These are phyloP conservation scores for Paradoxurus hermaphroditus DNA, from an alignment of 2,113 vertebrate genomes.

Conservation along the genomic window DNA sequence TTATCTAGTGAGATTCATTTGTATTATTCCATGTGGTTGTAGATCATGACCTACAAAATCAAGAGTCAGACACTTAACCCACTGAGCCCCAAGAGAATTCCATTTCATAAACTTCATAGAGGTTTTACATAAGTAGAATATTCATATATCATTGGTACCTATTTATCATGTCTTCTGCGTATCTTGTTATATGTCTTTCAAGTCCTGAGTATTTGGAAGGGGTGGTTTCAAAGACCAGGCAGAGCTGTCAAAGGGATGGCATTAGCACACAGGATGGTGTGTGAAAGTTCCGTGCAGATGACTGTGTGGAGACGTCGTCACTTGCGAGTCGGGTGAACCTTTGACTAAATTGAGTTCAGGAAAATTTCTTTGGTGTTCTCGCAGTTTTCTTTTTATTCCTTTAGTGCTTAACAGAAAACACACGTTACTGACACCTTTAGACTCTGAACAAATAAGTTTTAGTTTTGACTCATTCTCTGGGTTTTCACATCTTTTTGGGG, in stretches of 20 bases:
- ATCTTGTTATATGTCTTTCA: neutral
- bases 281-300: neutral
- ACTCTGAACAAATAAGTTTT: neutral
- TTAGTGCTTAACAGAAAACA: neutral
- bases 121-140: conserved; percentile 21
- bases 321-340: neutral
- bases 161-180: neutral
- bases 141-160: neutral
- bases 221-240: neutral
- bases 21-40: neutral
- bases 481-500: neutral
- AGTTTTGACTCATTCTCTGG: neutral
- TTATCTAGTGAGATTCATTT: neutral
- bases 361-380: neutral
- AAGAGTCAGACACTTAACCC: too few relatives aligned
- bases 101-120: neutral
- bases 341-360: neutral
- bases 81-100: neutral
- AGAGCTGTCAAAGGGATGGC: neutral
- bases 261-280: neutral
- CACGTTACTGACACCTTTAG: neutral
- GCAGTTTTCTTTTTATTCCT: neutral
- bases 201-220: neutral
- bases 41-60: neutral
- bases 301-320: neutral